Percentiles rank a stretch among this genome's conserved stretches.
phyloP scores from a whole-genome alignment of 64 coral and sea anemone species.

The Dendronephthya gigantea region DNA sequence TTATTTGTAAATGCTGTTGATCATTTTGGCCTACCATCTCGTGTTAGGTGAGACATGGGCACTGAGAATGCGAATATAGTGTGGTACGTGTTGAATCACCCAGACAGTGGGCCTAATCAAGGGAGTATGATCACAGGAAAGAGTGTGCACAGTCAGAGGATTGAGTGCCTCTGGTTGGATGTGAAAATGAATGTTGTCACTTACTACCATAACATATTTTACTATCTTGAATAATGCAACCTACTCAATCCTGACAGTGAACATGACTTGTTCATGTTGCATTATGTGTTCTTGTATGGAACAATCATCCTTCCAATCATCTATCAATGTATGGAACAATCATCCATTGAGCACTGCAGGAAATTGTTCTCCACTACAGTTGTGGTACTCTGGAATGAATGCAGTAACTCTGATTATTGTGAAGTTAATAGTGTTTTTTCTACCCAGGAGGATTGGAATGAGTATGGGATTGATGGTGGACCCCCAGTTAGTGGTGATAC shows the following conservation, averaged over 20 bases:
- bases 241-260: background rate
- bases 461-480: background rate
- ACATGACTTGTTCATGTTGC: background rate
- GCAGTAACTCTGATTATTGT: constrained; percentile 2
- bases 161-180: background rate
- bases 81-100: constrained; percentile 11
- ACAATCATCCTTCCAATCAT: background rate
- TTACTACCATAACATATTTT: background rate
- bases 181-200: background rate
- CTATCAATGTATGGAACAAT: background rate
- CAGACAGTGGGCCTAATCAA: background rate
- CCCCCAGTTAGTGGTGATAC: background rate
- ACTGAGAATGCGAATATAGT: constrained; percentile 13
- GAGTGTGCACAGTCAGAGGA: background rate
- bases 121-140: background rate
- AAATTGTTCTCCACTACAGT: background rate
- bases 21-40: background rate
- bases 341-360: background rate
- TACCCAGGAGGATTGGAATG: background rate
- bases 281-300: background rate
- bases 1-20: background rate
- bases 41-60: constrained; percentile 11
- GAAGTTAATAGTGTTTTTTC: background rate
- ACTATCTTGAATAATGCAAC: constrained; percentile 8
- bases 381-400: constrained; percentile 16